Evolutionary conservation across 2,113 vertebrate genomes (phyloP), one percentile per base, ranked within the genome.

Genomic region (Hemichromis elongatus): DNA sequence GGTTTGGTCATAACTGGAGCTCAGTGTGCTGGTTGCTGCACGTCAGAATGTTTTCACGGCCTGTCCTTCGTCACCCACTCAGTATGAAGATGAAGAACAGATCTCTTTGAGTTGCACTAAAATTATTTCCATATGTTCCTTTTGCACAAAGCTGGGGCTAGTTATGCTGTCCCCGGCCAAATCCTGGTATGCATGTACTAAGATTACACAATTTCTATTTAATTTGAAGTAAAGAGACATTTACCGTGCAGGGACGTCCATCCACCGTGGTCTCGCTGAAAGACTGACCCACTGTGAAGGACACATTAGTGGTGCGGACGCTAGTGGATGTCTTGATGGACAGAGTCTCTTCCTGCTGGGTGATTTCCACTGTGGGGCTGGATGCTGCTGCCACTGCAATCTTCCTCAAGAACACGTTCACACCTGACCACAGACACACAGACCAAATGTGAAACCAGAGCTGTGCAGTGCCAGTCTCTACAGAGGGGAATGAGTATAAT

Each of bases 221-320:
- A 28, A 82, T 6, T 24, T 66, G 14, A 53, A 81, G 81, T 26
- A 50, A 40, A 21, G 9, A 3, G 24, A 14, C 8, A 19, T 7
- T 54, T 94, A 98, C 98, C 96, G 97, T 98, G 94, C 98, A 99
- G 30, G 97, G 97, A 11, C 97, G 94, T 56, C 98, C 98, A 0
- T 99, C 98, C 92, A 99, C 97, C 0, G 98, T 99, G 93, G 97
- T 95, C 95, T 99, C 98, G 26, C 93, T 97, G 68, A 99, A 99
- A 85, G 97, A 96, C 85, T 98, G 95, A 4, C 98, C 98, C 2
- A 99, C 92, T 21, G 96, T 96, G 94, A 99, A 99, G 92, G 92
- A 96, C n/a, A 99, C 96, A 79, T 97, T 95, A 0, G 98, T 99
- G 94, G 98, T 99, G 14, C 97, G 96, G 50, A 98, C 97, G 0